Conservation (phyloP, 2,797 vertebrate species). For the Apogon talboti region DNA sequence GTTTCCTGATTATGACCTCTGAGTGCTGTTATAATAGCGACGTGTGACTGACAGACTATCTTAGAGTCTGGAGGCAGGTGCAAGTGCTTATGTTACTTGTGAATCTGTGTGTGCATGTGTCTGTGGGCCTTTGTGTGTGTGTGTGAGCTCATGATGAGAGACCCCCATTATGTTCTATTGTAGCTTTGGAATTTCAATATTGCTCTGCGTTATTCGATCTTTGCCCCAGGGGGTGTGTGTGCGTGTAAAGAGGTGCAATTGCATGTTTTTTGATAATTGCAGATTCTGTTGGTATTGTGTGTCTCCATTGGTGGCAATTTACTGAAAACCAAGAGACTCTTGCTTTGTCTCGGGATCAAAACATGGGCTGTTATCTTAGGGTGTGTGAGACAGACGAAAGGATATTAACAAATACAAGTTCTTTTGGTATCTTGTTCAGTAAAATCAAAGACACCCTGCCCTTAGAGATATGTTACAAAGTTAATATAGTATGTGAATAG, state of each 20-base stretch:
- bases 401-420: slow-evolving; percentile 20
- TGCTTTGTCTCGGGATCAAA: slow-evolving; percentile 23
- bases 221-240: slow-evolving; percentile 36
- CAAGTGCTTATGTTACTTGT: slow-evolving; percentile 55
- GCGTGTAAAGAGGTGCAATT: slow-evolving; percentile 21
- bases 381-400: slow-evolving; percentile 2
- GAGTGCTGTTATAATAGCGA: slow-evolving; percentile 13
- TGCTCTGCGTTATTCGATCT: slow-evolving; percentile 62
- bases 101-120: slow-evolving; percentile 19
- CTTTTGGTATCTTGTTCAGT: neutral
- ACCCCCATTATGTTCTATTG: slow-evolving; percentile 52
- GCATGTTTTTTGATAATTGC: slow-evolving; percentile 40
- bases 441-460: neutral
- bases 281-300: slow-evolving; percentile 43
- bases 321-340: neutral
- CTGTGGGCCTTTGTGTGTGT: slow-evolving; percentile 8
- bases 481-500: neutral
- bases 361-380: slow-evolving; percentile 39
- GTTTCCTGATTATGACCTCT: neutral
- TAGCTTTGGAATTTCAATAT: slow-evolving; percentile 71
- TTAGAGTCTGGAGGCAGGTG: slow-evolving; percentile 58
- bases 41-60: slow-evolving; percentile 39
- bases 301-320: slow-evolving; percentile 22
- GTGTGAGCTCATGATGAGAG: slow-evolving; percentile 30
- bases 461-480: neutral